Evolutionary conservation across 1,140 invertebrate species (phyloP).

Genomic region (Drosophila nannoptera): DNA sequence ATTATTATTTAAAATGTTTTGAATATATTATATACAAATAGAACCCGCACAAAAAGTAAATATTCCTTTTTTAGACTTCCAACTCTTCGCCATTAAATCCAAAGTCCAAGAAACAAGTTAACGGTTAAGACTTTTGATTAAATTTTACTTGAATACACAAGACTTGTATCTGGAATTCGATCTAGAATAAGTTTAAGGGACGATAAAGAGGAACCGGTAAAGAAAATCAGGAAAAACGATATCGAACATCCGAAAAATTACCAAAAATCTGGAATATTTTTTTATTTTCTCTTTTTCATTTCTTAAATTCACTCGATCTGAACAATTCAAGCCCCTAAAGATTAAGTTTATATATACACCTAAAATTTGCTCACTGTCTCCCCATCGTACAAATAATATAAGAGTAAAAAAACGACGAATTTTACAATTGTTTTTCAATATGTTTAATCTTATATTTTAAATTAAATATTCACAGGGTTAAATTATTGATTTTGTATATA

Average conservation of each 20-base stretch:
- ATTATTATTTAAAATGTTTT: neutral
- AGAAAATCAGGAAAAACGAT: too few species aligned
- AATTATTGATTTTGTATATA: neutral
- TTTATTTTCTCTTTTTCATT: too few species aligned
- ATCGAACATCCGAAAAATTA: too few species aligned
- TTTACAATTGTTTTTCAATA: neutral
- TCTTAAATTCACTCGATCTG: slow-evolving; percentile 16
- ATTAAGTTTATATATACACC: slow-evolving; percentile 33
- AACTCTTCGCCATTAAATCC: neutral
- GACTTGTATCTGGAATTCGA: too few species aligned
- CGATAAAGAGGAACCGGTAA: too few species aligned
- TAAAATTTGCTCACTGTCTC: too few species aligned
- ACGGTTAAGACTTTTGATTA: neutral
- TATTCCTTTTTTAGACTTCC: slow-evolving; percentile 15
- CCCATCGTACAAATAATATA: too few species aligned
- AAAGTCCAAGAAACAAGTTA: slow-evolving; percentile 2
- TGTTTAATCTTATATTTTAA: slow-evolving; percentile 21
- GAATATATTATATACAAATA: slow-evolving; percentile 51
- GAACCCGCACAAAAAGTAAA: slow-evolving; percentile 21
- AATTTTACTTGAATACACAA: too few species aligned
- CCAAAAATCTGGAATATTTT: too few species aligned
- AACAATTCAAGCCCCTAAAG: slow-evolving; percentile 18
- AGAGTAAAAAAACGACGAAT: too few species aligned
- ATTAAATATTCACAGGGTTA: slow-evolving; percentile 57
- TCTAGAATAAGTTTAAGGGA: too few species aligned